These are phyloP conservation scores for Oscarella lobularis DNA, from an alignment of 37 sponge, comb jelly and placozoan species.

Conservation along the genomic window DNA sequence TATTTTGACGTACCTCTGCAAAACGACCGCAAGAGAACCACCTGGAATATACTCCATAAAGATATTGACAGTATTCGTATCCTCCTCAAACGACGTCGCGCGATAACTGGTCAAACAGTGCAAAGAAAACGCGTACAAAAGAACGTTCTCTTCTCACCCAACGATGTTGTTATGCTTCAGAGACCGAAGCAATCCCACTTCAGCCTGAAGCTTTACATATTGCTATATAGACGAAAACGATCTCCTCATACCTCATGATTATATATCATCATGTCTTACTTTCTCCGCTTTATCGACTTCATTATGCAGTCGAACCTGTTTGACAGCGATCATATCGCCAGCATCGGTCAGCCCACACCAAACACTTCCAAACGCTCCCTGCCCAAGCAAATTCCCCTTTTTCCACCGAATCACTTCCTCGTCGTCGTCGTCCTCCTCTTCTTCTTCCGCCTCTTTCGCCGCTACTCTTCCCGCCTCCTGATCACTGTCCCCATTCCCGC, in stretches of 20 bases:
- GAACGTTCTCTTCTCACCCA: background rate
- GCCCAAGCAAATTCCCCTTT: slow-evolving; percentile 59
- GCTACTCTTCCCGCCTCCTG: background rate
- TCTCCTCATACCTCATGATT: background rate
- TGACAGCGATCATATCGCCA: slow-evolving; percentile 73
- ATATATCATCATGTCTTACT: slow-evolving; percentile 21
- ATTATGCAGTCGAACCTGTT: slow-evolving; percentile 71
- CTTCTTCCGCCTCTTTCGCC: slow-evolving; percentile 5
- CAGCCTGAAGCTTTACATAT: slow-evolving; percentile 65
- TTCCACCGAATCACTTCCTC: slow-evolving; percentile 57
- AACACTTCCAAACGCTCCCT: slow-evolving; percentile 72
- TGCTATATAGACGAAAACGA: slow-evolving; percentile 36
- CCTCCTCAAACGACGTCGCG: slow-evolving; percentile 49
- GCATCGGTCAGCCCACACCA: slow-evolving; percentile 67
- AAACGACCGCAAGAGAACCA: slow-evolving; percentile 58
- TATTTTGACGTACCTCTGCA: slow-evolving; percentile 39
- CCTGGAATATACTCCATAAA: slow-evolving; percentile 91
- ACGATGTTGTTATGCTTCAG: slow-evolving; percentile 70
- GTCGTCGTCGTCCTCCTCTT: slow-evolving; percentile 7
- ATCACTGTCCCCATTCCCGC: slow-evolving; percentile 29
- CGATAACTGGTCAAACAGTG: slow-evolving; percentile 27
- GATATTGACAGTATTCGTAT: slow-evolving; percentile 39
- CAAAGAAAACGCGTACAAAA: background rate
- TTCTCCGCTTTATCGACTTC: slow-evolving; percentile 36
- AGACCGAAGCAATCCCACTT: slow-evolving; percentile 67